phyloP scores from a whole-genome alignment of 2,113 vertebrate species.

The Myotis yumanensis region DNA sequence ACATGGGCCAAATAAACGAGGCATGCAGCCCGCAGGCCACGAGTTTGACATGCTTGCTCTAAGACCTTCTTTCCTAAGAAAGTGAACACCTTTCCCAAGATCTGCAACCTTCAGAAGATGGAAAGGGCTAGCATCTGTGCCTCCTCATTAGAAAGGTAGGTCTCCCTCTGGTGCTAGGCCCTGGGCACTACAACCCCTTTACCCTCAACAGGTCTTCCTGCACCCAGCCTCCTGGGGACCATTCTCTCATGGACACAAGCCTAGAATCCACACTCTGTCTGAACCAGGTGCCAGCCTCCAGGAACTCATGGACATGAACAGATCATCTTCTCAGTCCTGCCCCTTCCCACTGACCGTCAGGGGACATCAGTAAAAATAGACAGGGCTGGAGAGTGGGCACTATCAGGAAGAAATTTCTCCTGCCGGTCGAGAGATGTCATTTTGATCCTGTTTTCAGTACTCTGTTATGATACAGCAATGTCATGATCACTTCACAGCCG shows the following conservation, averaged over 20 bases:
- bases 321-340: not conserved
- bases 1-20: too few species aligned
- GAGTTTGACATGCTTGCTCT: too few species aligned
- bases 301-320: not conserved
- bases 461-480: slow-evolving; percentile 42
- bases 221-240: not conserved
- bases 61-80: not conserved
- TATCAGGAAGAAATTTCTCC: slow-evolving; percentile 21
- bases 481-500: slow-evolving; percentile 61
- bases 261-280: not conserved
- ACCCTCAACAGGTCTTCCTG: not conserved
- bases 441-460: slow-evolving; percentile 55
- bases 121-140: not conserved
- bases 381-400: not conserved
- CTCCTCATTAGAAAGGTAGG: not conserved
- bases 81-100: not conserved
- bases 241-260: not conserved
- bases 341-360: not conserved
- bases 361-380: slow-evolving; percentile 16
- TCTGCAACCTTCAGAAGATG: not conserved
- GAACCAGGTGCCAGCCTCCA: not conserved
- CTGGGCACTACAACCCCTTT: not conserved
- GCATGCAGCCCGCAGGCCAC: too few species aligned
- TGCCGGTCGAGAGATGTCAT: slow-evolving; percentile 56
- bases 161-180: not conserved